Evolutionary conservation across 2,797 vertebrate genomes (phyloP).

Genomic region (Balearica regulorum): DNA sequence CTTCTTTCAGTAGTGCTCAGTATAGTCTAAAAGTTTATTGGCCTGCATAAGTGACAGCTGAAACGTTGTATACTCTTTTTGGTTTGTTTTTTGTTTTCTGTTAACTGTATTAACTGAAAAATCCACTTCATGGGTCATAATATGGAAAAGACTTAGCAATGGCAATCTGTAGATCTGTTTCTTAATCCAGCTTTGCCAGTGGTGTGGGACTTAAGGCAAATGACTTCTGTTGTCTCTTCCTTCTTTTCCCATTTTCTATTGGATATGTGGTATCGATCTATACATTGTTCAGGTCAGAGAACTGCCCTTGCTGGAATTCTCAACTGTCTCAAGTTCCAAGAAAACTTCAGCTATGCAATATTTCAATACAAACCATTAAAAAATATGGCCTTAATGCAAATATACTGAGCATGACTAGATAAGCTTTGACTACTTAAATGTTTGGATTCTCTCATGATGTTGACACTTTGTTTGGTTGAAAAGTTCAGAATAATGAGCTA

Average conservation of each 20-base stretch:
- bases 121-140: neutral
- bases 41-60: neutral
- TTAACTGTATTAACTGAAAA: neutral
- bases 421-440: neutral
- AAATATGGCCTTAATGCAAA: neutral
- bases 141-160: neutral
- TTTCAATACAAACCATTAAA: neutral
- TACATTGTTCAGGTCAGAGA: neutral
- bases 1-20: neutral
- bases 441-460: neutral
- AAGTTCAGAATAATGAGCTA: neutral
- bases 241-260: neutral
- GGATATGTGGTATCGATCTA: neutral
- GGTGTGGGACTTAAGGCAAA: neutral
- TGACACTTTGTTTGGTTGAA: neutral
- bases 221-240: neutral
- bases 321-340: fast-evolving
- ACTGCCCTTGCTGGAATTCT: neutral
- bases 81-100: neutral
- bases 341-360: neutral
- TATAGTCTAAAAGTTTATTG: neutral
- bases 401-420: neutral
- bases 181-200: neutral
- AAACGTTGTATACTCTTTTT: neutral
- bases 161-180: neutral